Percentiles rank a stretch among this genome's conserved stretches.
Evolutionary conservation across 2,113 vertebrate genomes (phyloP).

Genomic region (Nematolebias whitei): DNA sequence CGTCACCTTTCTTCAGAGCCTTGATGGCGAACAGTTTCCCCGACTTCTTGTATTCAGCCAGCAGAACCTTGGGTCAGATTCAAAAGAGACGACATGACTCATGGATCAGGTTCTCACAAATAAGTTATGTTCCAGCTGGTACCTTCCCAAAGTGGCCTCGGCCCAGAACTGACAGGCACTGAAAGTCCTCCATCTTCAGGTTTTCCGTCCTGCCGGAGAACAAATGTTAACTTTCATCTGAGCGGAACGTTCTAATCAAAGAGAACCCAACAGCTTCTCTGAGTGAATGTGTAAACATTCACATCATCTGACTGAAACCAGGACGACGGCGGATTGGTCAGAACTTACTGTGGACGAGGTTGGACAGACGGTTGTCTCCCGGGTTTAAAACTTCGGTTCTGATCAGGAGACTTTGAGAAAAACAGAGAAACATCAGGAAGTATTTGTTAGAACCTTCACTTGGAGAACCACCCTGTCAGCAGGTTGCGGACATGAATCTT

Average conservation of each 20-base stretch:
- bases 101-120: background rate
- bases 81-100: background rate
- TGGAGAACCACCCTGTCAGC: too few species aligned
- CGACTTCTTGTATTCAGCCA: slow-evolving; percentile 86
- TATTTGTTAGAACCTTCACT: background rate
- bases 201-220: slow-evolving; percentile 22
- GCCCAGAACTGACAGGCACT: slow-evolving; percentile 88
- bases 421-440: background rate
- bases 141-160: slow-evolving; percentile 98
- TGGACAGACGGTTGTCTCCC: background rate
- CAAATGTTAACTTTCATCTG: background rate
- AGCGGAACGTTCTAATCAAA: too few species aligned
- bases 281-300: too few species aligned
- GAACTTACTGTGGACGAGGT: slow-evolving; percentile 47
- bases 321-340: too few species aligned
- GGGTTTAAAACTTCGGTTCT: slow-evolving; percentile 16
- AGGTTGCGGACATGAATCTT: too few species aligned
- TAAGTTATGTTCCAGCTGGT: background rate
- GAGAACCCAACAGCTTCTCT: too few species aligned
- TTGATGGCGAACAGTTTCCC: slow-evolving; percentile 92
- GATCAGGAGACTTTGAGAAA: slow-evolving; percentile 25
- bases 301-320: too few species aligned
- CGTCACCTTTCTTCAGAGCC: slow-evolving; percentile 94
- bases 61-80: slow-evolving; percentile 84
- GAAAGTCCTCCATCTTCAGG: slow-evolving; percentile 86